These are phyloP conservation scores for Fragum sueziense DNA, from an alignment of 2,888 invertebrate species.

Conservation along the genomic window DNA sequence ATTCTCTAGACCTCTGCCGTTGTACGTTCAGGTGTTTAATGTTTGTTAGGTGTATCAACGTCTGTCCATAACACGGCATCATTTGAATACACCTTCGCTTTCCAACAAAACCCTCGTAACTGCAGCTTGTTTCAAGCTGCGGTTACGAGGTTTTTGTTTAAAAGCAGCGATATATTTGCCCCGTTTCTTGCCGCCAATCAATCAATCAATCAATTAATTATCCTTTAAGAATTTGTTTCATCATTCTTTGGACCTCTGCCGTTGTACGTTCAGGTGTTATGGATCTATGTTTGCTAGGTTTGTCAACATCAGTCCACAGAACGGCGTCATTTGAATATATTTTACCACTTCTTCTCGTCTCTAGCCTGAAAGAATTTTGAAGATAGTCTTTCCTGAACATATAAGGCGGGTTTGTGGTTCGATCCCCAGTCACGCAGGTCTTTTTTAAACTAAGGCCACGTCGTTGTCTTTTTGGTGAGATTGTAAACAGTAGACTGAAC, in stretches of 20 bases:
- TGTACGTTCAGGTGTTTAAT: conserved; percentile 22
- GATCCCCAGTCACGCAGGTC: too few relatives aligned
- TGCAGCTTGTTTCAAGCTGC: too few relatives aligned
- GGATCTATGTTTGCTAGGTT: neutral
- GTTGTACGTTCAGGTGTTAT: conserved; percentile 36
- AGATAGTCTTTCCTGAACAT: too few relatives aligned
- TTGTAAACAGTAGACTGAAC: too few relatives aligned
- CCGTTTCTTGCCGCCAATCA: too few relatives aligned
- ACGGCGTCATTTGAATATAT: conserved; percentile 51
- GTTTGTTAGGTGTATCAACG: neutral
- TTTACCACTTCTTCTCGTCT: conserved; percentile 37
- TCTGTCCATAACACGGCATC: conserved; percentile 38
- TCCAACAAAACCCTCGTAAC: too few relatives aligned
- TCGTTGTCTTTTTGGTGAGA: too few relatives aligned
- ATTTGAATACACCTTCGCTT: conserved; percentile 45
- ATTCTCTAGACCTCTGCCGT: conserved; percentile 44
- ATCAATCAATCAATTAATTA: too few relatives aligned
- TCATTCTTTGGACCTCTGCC: conserved; percentile 42
- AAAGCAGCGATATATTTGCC: too few relatives aligned
- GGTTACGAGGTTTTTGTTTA: too few relatives aligned
- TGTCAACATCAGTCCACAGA: conserved; percentile 8
- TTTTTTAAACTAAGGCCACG: too few relatives aligned
- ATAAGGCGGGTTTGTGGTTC: too few relatives aligned
- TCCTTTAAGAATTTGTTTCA: conserved; percentile 34
- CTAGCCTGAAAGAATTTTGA: conserved; percentile 43